These are phyloP conservation scores for Amblyraja radiata DNA, from an alignment of 2,797 vertebrate genomes.

Conservation along the genomic window DNA sequence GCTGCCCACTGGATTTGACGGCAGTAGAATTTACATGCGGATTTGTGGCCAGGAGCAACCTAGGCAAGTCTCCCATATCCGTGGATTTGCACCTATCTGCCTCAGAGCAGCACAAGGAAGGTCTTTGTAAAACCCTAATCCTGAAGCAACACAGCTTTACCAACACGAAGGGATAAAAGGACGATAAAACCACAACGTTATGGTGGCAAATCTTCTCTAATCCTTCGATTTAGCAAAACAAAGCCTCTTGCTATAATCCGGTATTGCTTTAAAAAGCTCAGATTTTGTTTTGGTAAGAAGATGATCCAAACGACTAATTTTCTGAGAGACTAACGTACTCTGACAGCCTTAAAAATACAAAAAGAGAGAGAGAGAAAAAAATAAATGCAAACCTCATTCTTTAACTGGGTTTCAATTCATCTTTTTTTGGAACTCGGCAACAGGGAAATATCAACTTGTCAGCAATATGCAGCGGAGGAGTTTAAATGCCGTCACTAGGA, in stretches of 20 bases:
- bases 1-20: slow-evolving; percentile 57
- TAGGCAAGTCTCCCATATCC: slow-evolving; percentile 43
- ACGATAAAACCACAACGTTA: slow-evolving; percentile 97
- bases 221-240: slow-evolving; percentile 99
- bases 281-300: slow-evolving; percentile 86
- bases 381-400: slow-evolving; percentile 61
- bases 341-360: slow-evolving; percentile 79
- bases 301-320: slow-evolving; percentile 97
- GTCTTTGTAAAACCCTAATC: slow-evolving; percentile 97
- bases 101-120: slow-evolving; percentile 91
- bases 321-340: slow-evolving; percentile 91
- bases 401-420: slow-evolving; percentile 63
- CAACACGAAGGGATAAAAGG: slow-evolving; percentile 99
- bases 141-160: slow-evolving; percentile 94
- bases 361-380: slow-evolving; percentile 63
- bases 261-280: slow-evolving; percentile 71
- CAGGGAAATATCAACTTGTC: slow-evolving; percentile 55
- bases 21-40: slow-evolving; percentile 59
- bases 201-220: slow-evolving; percentile 98
- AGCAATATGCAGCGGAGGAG: slow-evolving; percentile 40
- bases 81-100: slow-evolving; percentile 56
- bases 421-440: slow-evolving; percentile 53
- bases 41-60: slow-evolving; percentile 56
- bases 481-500: slow-evolving; percentile 54
- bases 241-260: slow-evolving; percentile 75